These are phyloP conservation scores for Cisticola juncidis DNA, from an alignment of 2,113 vertebrate species.

Conservation along the genomic window DNA sequence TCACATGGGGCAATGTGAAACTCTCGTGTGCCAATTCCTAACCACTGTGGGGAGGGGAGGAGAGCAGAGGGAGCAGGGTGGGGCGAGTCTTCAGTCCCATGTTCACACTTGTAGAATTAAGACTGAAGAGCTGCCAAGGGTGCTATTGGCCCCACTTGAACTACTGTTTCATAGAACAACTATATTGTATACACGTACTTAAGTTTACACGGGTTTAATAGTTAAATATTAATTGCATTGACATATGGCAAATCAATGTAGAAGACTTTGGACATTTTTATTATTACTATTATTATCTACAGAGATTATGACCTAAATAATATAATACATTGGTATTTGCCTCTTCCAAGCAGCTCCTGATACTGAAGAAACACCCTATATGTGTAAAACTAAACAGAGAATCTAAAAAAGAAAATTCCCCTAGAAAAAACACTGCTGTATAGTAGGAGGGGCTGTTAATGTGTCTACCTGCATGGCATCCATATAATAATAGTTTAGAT, in stretches of 20 bases:
- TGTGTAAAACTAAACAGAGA: background rate
- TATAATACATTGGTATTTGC: background rate
- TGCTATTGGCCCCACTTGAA: background rate
- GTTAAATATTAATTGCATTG: background rate
- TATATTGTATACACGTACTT: background rate
- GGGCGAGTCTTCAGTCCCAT: background rate
- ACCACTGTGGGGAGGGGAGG: background rate
- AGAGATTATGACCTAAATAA: background rate
- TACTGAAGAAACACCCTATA: background rate
- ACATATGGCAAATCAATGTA: background rate
- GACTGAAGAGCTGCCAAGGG: background rate
- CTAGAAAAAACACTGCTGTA: background rate
- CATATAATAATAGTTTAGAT: background rate
- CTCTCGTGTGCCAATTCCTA: background rate
- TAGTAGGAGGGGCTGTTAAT: background rate
- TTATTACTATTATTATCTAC: background rate
- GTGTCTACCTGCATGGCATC: background rate
- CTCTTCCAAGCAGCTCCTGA: background rate
- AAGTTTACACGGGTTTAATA: background rate
- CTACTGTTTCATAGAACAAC: background rate
- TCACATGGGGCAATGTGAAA: background rate
- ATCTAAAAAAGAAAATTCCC: background rate
- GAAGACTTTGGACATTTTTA: background rate
- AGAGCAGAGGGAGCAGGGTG: background rate
- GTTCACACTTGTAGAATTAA: background rate